These are phyloP conservation scores for Ectemnius lituratus DNA, from an alignment of 2,888 invertebrate species.

Conservation along the genomic window DNA sequence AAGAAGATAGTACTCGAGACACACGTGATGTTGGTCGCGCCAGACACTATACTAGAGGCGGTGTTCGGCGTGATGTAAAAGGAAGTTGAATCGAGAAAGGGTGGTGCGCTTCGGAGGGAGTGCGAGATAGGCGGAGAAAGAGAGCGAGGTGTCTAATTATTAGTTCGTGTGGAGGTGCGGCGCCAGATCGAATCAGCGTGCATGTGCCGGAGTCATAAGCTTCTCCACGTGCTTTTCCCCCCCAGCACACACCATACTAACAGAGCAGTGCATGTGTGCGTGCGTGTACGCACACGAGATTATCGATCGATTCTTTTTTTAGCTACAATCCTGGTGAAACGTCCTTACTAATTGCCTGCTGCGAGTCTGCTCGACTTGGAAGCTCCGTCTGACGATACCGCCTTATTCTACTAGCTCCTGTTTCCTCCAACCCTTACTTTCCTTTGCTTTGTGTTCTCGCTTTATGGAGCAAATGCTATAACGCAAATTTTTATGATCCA, in stretches of 20 bases:
- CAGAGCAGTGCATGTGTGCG: not conserved
- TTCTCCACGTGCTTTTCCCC: constrained; percentile 65
- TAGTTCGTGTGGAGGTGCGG: constrained; percentile 73
- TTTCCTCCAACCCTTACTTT: not conserved
- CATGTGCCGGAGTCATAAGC: constrained; percentile 71
- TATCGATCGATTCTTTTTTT: constrained; percentile 42
- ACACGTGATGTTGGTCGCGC: no score
- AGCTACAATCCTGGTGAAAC: constrained; percentile 58
- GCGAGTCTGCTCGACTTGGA: constrained; percentile 21
- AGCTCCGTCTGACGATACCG: not conserved
- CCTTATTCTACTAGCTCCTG: not conserved
- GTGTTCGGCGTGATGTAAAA: constrained; percentile 15
- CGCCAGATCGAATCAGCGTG: constrained; percentile 72
- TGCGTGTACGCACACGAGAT: constrained; percentile 30
- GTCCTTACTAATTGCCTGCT: constrained; percentile 57
- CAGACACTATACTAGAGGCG: not conserved
- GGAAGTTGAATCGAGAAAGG: constrained; percentile 14
- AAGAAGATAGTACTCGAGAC: no score
- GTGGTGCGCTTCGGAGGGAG: constrained; percentile 27
- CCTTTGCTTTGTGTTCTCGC: not conserved
- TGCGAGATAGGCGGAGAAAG: constrained; percentile 52
- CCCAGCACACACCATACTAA: constrained; percentile 18
- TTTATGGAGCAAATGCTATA: constrained; percentile 18
- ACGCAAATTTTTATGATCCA: constrained; percentile 41
- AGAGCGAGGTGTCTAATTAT: constrained; percentile 73